These are phyloP conservation scores for Yponomeuta evonymella DNA, from an alignment of 2,888 invertebrate species.

Conservation along the genomic window DNA sequence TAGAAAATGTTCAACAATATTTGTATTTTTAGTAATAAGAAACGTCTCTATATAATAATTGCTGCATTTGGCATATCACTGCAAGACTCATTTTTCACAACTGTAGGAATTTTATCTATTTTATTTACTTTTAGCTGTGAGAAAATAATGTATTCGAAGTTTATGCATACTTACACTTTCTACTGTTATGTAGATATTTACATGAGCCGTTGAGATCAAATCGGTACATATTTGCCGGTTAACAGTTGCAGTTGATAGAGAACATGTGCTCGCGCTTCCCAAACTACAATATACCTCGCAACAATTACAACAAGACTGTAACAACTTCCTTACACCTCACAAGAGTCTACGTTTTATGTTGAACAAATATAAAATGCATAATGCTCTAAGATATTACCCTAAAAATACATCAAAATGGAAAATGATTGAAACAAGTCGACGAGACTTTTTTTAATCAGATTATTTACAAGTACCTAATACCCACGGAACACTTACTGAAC, in stretches of 20 bases:
- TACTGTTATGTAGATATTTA: slow-evolving; percentile 11
- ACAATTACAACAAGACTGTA: slow-evolving; percentile 55
- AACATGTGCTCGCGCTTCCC: slow-evolving; percentile 24
- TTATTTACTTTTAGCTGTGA: slow-evolving; percentile 27
- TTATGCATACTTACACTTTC: neutral
- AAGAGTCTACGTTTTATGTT: slow-evolving; percentile 42
- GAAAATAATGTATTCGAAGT: slow-evolving; percentile 26
- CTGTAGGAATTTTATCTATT: neutral
- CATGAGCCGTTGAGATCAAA: slow-evolving; percentile 10
- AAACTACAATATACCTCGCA: slow-evolving; percentile 42
- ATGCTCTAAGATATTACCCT: slow-evolving; percentile 60
- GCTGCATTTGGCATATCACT: slow-evolving; percentile 74
- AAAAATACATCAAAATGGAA: slow-evolving; percentile 72
- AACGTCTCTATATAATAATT: slow-evolving; percentile 66
- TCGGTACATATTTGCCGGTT: neutral
- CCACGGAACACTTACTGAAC: slow-evolving; percentile 57
- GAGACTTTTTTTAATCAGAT: slow-evolving; percentile 43
- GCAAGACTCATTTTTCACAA: slow-evolving; percentile 46
- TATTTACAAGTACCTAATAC: slow-evolving; percentile 22
- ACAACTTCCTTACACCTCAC: slow-evolving; percentile 54
- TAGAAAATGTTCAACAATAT: slow-evolving; percentile 74
- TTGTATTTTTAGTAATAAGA: slow-evolving; percentile 72
- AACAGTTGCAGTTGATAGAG: slow-evolving; percentile 15
- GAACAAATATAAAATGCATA: slow-evolving; percentile 69
- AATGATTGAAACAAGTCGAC: slow-evolving; percentile 54